A percentile compares a stretch with the other conserved stretches of the same genome.
Evolutionary conservation across 2,797 vertebrate species (phyloP).

Genomic region (Sebastes variabilis): DNA sequence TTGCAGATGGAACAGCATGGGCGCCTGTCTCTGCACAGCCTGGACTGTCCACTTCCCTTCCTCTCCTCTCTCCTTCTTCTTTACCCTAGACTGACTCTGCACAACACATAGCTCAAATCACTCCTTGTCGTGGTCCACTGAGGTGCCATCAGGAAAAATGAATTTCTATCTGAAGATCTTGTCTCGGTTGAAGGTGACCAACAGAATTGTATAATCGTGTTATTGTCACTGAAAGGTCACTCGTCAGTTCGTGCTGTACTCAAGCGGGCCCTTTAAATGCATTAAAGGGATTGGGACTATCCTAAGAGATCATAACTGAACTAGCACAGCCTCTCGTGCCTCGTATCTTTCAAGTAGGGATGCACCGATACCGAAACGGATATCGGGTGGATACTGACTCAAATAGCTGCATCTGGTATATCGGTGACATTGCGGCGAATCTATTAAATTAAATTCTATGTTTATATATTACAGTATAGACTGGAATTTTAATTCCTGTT

Average conservation of each 20-base stretch:
- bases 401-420: too few species aligned
- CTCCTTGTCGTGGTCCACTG: background rate
- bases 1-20: conserved; percentile 1
- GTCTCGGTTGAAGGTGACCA: conserved; percentile 11
- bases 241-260: background rate
- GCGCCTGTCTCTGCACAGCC: conserved; percentile 13
- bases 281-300: background rate
- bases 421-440: too few species aligned
- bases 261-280: conserved; percentile 15
- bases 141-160: conserved; percentile 12
- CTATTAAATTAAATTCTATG: background rate
- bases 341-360: background rate
- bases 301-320: background rate
- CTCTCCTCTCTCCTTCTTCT: background rate
- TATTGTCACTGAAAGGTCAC: conserved; percentile 8
- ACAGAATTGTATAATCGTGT: background rate
- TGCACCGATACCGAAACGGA: background rate
- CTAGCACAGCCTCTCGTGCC: background rate
- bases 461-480: background rate
- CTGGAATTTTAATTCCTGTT: background rate
- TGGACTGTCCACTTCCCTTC: background rate
- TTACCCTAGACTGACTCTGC: background rate
- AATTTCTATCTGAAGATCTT: conserved; percentile 2
- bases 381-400: background rate
- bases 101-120: background rate